Evolutionary conservation across 2,888 invertebrate genomes (phyloP).

Genomic region (Atrina japonica): DNA sequence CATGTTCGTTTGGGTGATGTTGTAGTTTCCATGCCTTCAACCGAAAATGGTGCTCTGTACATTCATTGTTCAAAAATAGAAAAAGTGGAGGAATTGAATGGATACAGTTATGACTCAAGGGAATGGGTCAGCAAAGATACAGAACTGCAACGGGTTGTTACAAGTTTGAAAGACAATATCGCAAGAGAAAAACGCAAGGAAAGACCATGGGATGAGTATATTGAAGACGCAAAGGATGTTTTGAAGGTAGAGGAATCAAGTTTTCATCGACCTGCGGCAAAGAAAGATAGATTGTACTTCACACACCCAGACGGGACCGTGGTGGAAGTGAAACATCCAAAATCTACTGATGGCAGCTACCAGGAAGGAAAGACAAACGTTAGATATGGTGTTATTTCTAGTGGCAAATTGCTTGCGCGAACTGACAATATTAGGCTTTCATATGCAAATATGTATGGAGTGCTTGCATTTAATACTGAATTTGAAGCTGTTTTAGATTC

Average conservation of each 20-base stretch:
- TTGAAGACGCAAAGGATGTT: conserved; percentile 87
- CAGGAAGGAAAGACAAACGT: conserved; percentile 81
- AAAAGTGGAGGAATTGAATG: conserved; percentile 51
- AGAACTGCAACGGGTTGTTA: conserved; percentile 59
- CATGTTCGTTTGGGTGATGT: conserved; percentile 91
- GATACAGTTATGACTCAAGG: conserved; percentile 71
- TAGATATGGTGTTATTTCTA: conserved; percentile 89
- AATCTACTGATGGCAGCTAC: conserved; percentile 69
- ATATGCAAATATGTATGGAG: conserved; percentile 90
- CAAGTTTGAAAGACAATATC: conserved; percentile 53
- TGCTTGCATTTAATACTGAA: conserved; percentile 95
- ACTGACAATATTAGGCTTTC: conserved; percentile 91
- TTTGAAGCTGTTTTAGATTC: conserved; percentile 97
- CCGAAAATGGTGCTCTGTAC: conserved; percentile 83
- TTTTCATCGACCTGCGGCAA: conserved; percentile 72
- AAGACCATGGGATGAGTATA: conserved; percentile 88
- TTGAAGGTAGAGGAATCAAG: conserved; percentile 81
- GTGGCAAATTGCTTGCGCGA: conserved; percentile 90
- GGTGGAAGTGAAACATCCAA: conserved; percentile 53
- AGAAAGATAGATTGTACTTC: conserved; percentile 65
- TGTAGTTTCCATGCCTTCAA: conserved; percentile 73
- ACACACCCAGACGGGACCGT: conserved; percentile 63
- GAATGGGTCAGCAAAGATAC: conserved; percentile 64
- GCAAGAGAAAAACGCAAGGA: conserved; percentile 52
- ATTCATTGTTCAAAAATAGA: conserved; percentile 87